A percentile compares a stretch with the other conserved stretches of the same genome.
Conservation (phyloP, 2,113 vertebrate genomes). For the Brachirus orientalis region DNA sequence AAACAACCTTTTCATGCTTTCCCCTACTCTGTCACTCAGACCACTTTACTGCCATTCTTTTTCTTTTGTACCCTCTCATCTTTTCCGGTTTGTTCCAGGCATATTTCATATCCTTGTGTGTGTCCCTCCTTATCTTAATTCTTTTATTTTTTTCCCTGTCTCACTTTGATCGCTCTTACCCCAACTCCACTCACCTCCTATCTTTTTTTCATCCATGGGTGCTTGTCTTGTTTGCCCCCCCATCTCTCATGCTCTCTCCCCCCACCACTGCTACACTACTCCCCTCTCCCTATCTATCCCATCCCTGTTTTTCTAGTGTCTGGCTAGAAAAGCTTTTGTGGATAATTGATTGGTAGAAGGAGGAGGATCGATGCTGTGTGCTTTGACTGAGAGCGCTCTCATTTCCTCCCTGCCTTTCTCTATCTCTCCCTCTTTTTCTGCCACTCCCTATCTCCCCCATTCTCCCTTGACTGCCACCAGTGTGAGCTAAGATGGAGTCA, state of each 20-base stretch:
- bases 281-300: slow-evolving; percentile 48
- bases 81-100: slow-evolving; percentile 22
- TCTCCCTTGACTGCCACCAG: slow-evolving; percentile 44
- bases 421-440: slow-evolving; percentile 57
- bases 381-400: slow-evolving; percentile 71
- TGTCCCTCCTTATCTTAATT: slow-evolving; percentile 50
- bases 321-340: slow-evolving; percentile 81
- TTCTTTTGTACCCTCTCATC: slow-evolving; percentile 8
- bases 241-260: slow-evolving; percentile 24
- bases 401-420: slow-evolving; percentile 74
- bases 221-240: slow-evolving; percentile 43
- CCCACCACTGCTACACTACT: slow-evolving; percentile 26
- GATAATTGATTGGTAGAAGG: slow-evolving; percentile 80
- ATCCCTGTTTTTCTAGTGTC: slow-evolving; percentile 68
- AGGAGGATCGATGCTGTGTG: slow-evolving; percentile 78
- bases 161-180: slow-evolving; percentile 50
- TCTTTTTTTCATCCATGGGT: slow-evolving; percentile 40
- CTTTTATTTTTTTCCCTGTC: slow-evolving; percentile 35
- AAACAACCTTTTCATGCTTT: slow-evolving; percentile 10
- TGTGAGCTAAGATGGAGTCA: slow-evolving; percentile 23
- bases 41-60: not conserved
- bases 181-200: slow-evolving; percentile 31
- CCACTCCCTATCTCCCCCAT: slow-evolving; percentile 61
- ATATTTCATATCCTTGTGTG: slow-evolving; percentile 3
- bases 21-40: not conserved